Base-by-base conservation (phyloP, 1,140 invertebrate genomes). In the Cyphomyrmex costatus region DNA sequence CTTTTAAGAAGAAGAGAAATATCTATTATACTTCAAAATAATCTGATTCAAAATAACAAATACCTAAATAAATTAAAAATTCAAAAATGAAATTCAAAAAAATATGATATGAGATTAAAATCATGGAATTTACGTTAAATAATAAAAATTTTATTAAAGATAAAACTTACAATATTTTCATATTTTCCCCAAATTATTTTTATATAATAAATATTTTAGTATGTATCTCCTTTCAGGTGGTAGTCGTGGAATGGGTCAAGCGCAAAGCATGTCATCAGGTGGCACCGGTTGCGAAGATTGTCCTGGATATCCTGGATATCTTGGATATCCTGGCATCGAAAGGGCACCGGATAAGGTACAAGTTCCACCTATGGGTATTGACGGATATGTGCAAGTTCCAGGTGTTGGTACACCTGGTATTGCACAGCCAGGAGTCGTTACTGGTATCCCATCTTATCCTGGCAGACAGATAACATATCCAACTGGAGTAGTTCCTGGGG, bases 161-260 rank as follows among this genome's bases (percentile, higher is more conserved):
- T 21, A 56, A 73, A 56, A 21, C 6, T 19, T 85, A 12, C 3
- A 27, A n/a, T n/a, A n/a, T 53, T 27, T 16, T 84, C 8, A 30
- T 19, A 21, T 63, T 61, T 85, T 46, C 30, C 30, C 27, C 3
- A 42, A 49, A 12, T 42, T 10, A 77, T 36, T 70, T 76, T 7
- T 42, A 3, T n/a, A 16, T 65, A 42, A 16, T 65, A 46, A 65
- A 3, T 33, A 61, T 42, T 82, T 24, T 19, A 87, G 86, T 83
- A 61, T 49, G 14, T 19, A n/a, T 36, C 16, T 8, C 19, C 83
- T 90, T 94, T 87, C 74, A 97, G 97, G 96, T 95, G 97, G 97
- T 27, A 96, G 93, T 36, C 97, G 96, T 92, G 97, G 97, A 79
- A 98, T 98, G 97, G 97, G 97, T 2, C 97, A 97, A 95, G 97